Conservation (phyloP, 2,113 vertebrate genomes). For the Pavo muticus region DNA sequence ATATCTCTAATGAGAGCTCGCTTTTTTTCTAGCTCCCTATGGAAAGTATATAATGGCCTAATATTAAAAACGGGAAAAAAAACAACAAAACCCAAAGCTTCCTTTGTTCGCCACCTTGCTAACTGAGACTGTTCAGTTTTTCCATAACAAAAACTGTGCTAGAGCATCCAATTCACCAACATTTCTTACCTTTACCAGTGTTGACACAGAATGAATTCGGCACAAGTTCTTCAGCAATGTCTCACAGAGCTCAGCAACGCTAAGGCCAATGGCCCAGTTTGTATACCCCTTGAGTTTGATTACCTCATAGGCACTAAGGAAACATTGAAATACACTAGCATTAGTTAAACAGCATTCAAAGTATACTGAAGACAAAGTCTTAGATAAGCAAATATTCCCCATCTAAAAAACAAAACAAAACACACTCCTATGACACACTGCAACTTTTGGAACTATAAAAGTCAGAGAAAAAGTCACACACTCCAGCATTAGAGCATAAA, state of each 20-base stretch:
- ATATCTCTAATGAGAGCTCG: background rate
- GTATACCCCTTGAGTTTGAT: slow-evolving; percentile 98
- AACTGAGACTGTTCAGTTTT: background rate
- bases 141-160: background rate
- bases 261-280: slow-evolving; percentile 98
- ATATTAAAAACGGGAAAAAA: background rate
- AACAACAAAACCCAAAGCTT: background rate
- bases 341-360: background rate
- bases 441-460: background rate
- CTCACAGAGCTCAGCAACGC: slow-evolving; percentile 93
- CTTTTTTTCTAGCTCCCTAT: background rate
- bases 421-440: background rate
- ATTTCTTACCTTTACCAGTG: slow-evolving; percentile 91
- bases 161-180: background rate
- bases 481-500: background rate
- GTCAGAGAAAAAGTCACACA: fast-evolving
- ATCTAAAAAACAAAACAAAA: background rate
- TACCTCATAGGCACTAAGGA: slow-evolving; percentile 92
- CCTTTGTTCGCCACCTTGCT: background rate
- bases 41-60: background rate
- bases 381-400: background rate
- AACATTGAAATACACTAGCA: background rate
- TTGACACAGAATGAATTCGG: slow-evolving; percentile 92
- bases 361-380: background rate
- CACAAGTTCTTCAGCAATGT: slow-evolving; percentile 91